phyloP scores from a whole-genome alignment of 2,113 vertebrate species.

The Cyanoramphus novaezelandiae region DNA sequence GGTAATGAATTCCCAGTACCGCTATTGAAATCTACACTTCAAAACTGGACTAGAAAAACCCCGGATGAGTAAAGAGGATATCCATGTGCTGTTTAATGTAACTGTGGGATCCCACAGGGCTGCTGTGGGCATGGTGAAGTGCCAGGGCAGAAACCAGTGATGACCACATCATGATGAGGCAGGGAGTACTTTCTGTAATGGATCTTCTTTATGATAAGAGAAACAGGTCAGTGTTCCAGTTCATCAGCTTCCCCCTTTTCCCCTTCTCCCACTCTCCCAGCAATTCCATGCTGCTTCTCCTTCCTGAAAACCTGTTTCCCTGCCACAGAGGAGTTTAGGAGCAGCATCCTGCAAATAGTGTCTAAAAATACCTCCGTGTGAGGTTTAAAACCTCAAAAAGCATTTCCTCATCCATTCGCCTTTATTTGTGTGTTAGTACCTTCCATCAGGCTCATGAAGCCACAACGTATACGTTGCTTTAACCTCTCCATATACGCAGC shows the following conservation, averaged over 20 bases:
- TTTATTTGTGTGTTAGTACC: not conserved
- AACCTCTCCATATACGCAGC: not conserved
- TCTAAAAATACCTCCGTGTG: not conserved
- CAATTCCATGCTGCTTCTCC: not conserved
- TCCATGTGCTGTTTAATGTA: not conserved
- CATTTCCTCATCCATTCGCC: not conserved
- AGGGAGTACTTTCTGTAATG: not conserved
- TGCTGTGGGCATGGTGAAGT: not conserved
- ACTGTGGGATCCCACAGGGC: not conserved
- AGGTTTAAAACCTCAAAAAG: not conserved
- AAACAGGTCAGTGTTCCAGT: not conserved
- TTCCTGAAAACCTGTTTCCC: not conserved
- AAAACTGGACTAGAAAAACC: not conserved
- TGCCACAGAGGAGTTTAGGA: not conserved
- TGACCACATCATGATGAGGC: not conserved
- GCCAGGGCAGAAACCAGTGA: not conserved
- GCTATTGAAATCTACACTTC: fast-evolving
- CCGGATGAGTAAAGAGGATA: not conserved
- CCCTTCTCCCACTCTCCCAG: not conserved
- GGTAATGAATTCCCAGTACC: not conserved
- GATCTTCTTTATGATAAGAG: not conserved
- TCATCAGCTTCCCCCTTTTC: not conserved
- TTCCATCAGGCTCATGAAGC: not conserved
- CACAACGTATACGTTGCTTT: not conserved
- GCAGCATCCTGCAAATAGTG: not conserved